Percentiles rank a stretch among this genome's conserved stretches.
phyloP scores from a whole-genome alignment of 2,888 invertebrate species.

The Hypomecis atomaria region DNA sequence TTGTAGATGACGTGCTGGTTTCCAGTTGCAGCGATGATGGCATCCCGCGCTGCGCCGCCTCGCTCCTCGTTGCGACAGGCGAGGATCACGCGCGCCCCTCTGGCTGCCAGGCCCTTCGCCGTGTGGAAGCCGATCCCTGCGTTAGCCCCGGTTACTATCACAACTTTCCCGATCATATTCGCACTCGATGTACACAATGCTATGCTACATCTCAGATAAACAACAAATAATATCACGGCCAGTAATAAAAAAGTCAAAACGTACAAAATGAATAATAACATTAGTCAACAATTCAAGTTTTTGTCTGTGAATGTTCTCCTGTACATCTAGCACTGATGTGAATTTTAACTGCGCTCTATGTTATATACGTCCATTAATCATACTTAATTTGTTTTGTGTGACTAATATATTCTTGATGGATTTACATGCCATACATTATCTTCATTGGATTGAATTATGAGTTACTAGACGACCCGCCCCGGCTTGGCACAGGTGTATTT shows the following conservation, averaged over 20 bases:
- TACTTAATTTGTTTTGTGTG: too few relatives aligned
- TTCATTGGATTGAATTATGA: too few relatives aligned
- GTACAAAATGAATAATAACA: neutral
- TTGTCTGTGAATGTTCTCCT: neutral
- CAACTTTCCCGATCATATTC: constrained; percentile 89
- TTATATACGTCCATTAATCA: too few relatives aligned
- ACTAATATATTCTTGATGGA: too few relatives aligned
- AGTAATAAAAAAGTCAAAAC: neutral
- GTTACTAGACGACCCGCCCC: too few relatives aligned
- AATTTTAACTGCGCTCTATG: too few relatives aligned
- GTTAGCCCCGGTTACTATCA: constrained; percentile 92
- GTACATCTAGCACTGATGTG: neutral
- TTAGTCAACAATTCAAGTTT: neutral
- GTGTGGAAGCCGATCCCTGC: constrained; percentile 91
- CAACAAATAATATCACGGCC: neutral
- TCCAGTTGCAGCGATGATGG: constrained; percentile 46
- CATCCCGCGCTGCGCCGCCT: constrained; percentile 81
- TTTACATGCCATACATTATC: too few relatives aligned
- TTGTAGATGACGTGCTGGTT: constrained; percentile 60
- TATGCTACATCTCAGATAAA: constrained; percentile 20
- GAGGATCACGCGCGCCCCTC: constrained; percentile 90
- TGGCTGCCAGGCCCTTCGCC: constrained; percentile 86
- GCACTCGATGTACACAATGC: constrained; percentile 27
- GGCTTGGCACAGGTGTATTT: too few relatives aligned
- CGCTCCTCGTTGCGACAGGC: constrained; percentile 89